Evolutionary conservation across 2,797 vertebrate species (phyloP), one percentile per base, ranked within the genome.

Genomic region (Ceyx erithaca): DNA sequence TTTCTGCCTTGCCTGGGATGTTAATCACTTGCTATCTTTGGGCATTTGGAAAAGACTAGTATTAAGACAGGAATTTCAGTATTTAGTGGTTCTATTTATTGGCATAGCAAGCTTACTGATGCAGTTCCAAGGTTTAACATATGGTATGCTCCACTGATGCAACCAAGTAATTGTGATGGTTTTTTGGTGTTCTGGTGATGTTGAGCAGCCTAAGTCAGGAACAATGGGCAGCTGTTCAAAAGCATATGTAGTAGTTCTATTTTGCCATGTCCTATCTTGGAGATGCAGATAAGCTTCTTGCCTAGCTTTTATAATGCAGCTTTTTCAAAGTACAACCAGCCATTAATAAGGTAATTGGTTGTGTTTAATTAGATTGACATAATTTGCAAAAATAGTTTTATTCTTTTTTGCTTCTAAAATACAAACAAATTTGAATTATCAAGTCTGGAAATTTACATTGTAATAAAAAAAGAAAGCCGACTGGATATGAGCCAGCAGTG

Each of bases 171-270:
- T 75, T 7, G 15, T 49, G 40, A 35, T 72, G 12, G 73, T 91
- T 94, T 91, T 58, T 77, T 91, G 54, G 15, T 89, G 21, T 2
- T 85, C 31, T 57, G 55, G 26, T 48, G 28, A 63, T 71, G 55
- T 61, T 48, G 48, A 64, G 77, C 55, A 80, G 28, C 28, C 22
- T 16, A 58, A 49, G 61, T 84, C 28, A 54, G 40, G 22, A 84
- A 25, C 40, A 37, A 37, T 8, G 12, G 54, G 28, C 19, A 55
- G 77, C 67, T 73, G 25, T 67, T 80, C 28, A 77, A 67, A 76
- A 84, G 45, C n/a, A 59, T 84, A 46, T 0, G 0, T 37, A 67
- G 43, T 0, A 0, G 35, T 25, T 67, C 15, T 76, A 0, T 80
- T 70, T 80, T 82, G 63, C 35, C 5, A 1, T 70, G 4, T 71